Conservation (phyloP, 2,888 invertebrate species). For the Pasiphila rectangulata region DNA sequence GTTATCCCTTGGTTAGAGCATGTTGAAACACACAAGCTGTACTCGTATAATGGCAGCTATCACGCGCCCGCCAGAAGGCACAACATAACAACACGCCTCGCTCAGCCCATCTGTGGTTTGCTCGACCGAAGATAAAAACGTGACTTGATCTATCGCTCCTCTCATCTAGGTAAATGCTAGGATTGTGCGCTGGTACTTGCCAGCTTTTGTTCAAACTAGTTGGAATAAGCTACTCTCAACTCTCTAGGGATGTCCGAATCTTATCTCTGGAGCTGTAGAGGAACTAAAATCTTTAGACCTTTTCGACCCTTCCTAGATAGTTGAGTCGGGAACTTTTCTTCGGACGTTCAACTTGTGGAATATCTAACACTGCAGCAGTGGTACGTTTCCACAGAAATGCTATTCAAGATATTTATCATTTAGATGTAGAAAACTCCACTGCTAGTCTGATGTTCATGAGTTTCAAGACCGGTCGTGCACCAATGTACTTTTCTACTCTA, state of each 20-base stretch:
- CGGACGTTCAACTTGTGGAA: conserved; percentile 1
- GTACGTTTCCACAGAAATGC: conserved; percentile 35
- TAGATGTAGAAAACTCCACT: too few species aligned
- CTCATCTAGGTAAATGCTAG: conserved; percentile 35
- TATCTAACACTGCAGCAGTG: conserved; percentile 24
- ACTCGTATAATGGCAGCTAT: conserved; percentile 26
- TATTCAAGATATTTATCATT: conserved; percentile 38
- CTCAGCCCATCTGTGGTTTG: conserved; percentile 25
- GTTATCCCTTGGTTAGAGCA: conserved; percentile 5
- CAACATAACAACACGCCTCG: conserved; percentile 29
- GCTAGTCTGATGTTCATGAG: too few species aligned
- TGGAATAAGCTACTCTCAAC: conserved; percentile 7
- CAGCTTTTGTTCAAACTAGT: conserved; percentile 14
- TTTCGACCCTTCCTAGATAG: conserved; percentile 12
- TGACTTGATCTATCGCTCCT: conserved; percentile 47
- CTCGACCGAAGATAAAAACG: conserved; percentile 42
- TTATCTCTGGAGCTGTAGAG: conserved; percentile 5
- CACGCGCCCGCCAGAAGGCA: conserved; percentile 33
- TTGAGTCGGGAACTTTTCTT: conserved; percentile 3
- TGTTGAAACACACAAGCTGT: conserved; percentile 16
- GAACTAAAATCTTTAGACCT: conserved; percentile 8
- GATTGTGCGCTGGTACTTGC: conserved; percentile 11
- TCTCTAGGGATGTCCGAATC: neutral
- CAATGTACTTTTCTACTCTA: too few species aligned
- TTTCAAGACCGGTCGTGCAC: too few species aligned